phyloP scores from a whole-genome alignment of 1,140 invertebrate genomes.

The Saccostrea echinata region DNA sequence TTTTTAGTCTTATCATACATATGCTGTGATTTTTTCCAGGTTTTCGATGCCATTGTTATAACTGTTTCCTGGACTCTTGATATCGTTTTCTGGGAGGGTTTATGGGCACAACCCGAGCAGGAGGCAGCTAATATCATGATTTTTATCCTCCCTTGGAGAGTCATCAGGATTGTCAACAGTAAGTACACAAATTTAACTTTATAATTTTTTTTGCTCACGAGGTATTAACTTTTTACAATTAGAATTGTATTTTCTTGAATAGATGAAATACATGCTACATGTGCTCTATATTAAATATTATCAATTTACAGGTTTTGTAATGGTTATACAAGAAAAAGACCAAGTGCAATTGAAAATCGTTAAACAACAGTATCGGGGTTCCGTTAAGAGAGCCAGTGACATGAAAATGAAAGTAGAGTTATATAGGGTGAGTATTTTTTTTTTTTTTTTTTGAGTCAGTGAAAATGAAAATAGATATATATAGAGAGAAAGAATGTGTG shows the following conservation, averaged over 20 bases:
- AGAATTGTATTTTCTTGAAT: not conserved
- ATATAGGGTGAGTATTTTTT: conserved; percentile 68
- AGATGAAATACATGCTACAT: not conserved
- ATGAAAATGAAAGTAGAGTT: conserved; percentile 69
- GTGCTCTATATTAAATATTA: not conserved
- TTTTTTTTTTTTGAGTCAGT: conserved; percentile 58
- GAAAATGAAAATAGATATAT: conserved; percentile 71
- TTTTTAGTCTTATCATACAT: not conserved
- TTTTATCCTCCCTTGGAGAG: conserved; percentile 75
- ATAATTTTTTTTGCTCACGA: not conserved
- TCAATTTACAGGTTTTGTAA: conserved; percentile 72
- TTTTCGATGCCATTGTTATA: conserved; percentile 74
- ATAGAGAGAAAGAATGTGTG: too few species aligned
- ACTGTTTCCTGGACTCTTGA: conserved; percentile 73
- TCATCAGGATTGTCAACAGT: conserved; percentile 77
- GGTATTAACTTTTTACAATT: not conserved
- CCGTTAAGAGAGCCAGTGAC: conserved; percentile 72
- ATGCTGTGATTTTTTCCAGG: conserved; percentile 58
- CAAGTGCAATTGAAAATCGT: conserved; percentile 75
- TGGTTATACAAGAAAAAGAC: conserved; percentile 76
- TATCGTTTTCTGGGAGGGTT: conserved; percentile 74
- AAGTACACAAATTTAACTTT: conserved; percentile 48
- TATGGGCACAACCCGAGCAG: conserved; percentile 73
- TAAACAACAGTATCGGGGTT: conserved; percentile 72
- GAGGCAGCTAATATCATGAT: conserved; percentile 75